Percentiles rank a stretch among this genome's conserved stretches.
These are phyloP conservation scores for Cathartes aura DNA, from an alignment of 2,113 vertebrate species.

Conservation along the genomic window DNA sequence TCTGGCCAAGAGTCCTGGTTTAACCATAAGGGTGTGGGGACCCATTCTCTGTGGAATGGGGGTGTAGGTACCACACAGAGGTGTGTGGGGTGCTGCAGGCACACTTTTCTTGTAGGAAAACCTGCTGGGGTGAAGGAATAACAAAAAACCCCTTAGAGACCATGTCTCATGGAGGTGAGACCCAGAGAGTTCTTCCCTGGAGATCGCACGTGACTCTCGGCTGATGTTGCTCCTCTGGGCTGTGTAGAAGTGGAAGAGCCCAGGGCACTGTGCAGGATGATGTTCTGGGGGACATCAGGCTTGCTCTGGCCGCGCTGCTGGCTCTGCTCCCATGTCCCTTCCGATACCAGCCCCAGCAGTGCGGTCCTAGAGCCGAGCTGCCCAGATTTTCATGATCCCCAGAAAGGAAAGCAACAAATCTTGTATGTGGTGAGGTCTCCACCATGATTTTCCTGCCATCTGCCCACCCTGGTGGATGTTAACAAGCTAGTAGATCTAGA, in stretches of 20 bases:
- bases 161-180: fast-evolving
- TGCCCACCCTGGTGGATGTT: constrained; percentile 60
- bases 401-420: neutral
- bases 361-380: fast-evolving
- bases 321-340: neutral
- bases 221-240: neutral
- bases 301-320: fast-evolving
- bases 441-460: constrained; percentile 38
- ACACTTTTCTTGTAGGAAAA: neutral
- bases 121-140: neutral
- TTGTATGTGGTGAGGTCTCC: neutral
- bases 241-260: neutral
- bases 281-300: neutral
- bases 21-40: neutral
- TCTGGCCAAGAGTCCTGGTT: neutral
- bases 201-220: fast-evolving
- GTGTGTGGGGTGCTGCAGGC: neutral
- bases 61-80: neutral
- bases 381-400: neutral
- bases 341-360: neutral
- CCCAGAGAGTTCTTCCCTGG: neutral
- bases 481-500: constrained; percentile 73
- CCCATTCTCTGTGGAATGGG: fast-evolving
- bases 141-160: neutral
- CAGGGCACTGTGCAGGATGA: neutral